Conservation (phyloP, 2,113 vertebrate species). For the Mormoops blainvillei region DNA sequence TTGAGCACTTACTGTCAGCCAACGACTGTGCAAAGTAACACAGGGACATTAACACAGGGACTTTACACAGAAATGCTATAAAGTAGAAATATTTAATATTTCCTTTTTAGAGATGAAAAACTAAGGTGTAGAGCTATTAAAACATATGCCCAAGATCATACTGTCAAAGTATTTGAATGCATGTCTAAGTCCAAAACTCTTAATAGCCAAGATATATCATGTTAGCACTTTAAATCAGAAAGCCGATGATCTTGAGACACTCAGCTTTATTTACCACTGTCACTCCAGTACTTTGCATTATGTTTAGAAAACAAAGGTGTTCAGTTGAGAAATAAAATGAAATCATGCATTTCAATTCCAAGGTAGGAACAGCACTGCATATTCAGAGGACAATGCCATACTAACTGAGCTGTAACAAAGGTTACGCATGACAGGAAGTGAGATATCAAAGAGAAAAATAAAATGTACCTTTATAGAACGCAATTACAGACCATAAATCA, state of each 20-base stretch:
- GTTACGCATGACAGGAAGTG: neutral
- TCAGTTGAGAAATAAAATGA: neutral
- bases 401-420: neutral
- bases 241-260: neutral
- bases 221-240: neutral
- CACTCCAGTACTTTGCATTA: neutral
- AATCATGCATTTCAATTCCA: neutral
- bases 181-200: neutral
- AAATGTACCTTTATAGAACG: neutral
- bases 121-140: neutral
- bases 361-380: neutral
- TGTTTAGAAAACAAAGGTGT: neutral
- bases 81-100: neutral
- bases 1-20: neutral
- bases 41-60: neutral
- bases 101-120: neutral
- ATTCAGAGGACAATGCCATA: neutral
- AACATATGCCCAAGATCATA: neutral
- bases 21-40: neutral
- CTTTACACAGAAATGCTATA: neutral
- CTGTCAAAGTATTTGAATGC: neutral
- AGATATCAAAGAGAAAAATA: neutral
- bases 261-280: neutral
- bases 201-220: neutral
- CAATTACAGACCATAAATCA: neutral